Conservation (phyloP, 2,888 invertebrate genomes). For the Dynastes grantii region DNA sequence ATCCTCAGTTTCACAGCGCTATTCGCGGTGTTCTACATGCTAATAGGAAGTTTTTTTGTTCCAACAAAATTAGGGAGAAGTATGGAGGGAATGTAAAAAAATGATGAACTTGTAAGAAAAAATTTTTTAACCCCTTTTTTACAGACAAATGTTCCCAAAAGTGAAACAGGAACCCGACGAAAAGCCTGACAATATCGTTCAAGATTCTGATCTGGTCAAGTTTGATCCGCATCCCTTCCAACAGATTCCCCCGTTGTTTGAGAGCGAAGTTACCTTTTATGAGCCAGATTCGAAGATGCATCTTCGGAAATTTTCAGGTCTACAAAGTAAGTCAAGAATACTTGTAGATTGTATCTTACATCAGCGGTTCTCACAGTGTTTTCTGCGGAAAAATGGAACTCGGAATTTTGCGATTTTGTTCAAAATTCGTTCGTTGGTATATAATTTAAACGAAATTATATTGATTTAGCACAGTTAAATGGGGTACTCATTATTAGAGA, state of each 20-base stretch:
- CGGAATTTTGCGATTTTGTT: too few species aligned
- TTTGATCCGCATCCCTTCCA: conserved; percentile 32
- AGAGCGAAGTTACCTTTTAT: not conserved
- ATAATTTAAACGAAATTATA: too few species aligned
- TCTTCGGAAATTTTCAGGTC: not conserved
- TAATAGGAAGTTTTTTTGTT: not conserved
- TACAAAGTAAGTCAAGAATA: not conserved
- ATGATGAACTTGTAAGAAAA: not conserved
- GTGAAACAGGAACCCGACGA: not conserved
- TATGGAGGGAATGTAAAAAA: not conserved
- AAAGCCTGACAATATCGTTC: not conserved
- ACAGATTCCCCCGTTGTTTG: conserved; percentile 25
- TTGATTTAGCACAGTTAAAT: too few species aligned
- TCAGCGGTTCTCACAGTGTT: too few species aligned
- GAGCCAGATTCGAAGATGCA: not conserved
- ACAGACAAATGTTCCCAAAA: not conserved
- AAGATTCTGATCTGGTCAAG: not conserved
- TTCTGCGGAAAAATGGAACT: too few species aligned
- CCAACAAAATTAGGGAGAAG: conserved; percentile 3
- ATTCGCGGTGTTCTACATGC: not conserved
- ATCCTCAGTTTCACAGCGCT: not conserved
- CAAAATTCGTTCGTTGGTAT: too few species aligned
- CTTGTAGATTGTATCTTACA: not conserved
- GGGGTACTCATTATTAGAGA: too few species aligned
- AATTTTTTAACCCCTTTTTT: too few species aligned